phyloP scores from a whole-genome alignment of 2,888 invertebrate species.

The Drosophila crucigera region DNA sequence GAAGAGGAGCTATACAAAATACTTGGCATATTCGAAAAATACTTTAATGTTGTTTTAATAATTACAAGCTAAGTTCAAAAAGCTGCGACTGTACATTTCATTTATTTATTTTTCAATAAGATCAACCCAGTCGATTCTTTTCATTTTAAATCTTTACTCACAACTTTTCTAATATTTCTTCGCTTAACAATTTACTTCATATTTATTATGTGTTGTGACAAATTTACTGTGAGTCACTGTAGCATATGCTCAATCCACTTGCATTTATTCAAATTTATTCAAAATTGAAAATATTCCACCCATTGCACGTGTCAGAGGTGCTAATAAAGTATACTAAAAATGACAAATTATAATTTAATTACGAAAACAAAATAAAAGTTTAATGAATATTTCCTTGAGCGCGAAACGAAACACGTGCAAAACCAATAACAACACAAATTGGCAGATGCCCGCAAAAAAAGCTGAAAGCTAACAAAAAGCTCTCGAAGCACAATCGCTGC shows the following conservation, averaged over 20 bases:
- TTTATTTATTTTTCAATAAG: background rate
- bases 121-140: background rate
- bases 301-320: constrained; percentile 23
- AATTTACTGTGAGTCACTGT: background rate
- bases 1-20: background rate
- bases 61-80: background rate
- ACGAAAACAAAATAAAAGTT: background rate
- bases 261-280: background rate
- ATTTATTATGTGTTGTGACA: background rate
- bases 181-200: background rate
- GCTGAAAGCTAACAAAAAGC: constrained; percentile 44
- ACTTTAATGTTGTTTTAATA: background rate
- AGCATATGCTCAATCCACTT: background rate
- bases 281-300: background rate
- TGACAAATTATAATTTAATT: constrained; percentile 19
- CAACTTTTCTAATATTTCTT: background rate
- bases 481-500: constrained; percentile 40
- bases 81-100: background rate
- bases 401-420: constrained; percentile 51
- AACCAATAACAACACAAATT: constrained; percentile 20
- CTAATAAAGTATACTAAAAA: constrained; percentile 23
- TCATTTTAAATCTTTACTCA: background rate
- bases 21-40: background rate
- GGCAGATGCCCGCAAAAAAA: constrained; percentile 25
- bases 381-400: constrained; percentile 35